phyloP scores from a whole-genome alignment of 2,797 vertebrate species.

The Botia kubotai region DNA sequence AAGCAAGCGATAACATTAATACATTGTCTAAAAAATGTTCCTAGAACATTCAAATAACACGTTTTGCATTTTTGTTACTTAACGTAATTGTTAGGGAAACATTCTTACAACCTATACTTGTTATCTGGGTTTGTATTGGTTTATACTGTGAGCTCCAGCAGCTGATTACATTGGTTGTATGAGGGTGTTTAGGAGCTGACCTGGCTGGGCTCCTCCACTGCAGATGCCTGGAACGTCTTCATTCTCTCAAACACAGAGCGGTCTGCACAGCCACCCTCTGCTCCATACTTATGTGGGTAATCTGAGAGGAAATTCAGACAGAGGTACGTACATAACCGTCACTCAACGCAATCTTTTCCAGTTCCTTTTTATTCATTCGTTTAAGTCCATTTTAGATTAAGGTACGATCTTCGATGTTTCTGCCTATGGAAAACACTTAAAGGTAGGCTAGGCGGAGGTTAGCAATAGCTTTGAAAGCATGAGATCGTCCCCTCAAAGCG shows the following conservation, averaged over 20 bases:
- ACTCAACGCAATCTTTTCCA: background rate
- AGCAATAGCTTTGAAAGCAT: no score
- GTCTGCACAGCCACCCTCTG: conserved; percentile 94
- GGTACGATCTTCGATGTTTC: no score
- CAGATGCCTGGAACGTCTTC: conserved; percentile 89
- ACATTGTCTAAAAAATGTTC: no score
- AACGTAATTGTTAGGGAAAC: no score
- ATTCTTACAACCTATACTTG: no score
- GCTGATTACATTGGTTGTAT: background rate
- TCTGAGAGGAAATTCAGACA: conserved; percentile 71
- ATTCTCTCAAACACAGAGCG: conserved; percentile 93
- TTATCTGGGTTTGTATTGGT: background rate
- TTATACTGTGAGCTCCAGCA: background rate
- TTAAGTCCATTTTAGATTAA: background rate
- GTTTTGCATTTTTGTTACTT: no score
- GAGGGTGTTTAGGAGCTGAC: conserved; percentile 70
- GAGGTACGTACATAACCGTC: background rate
- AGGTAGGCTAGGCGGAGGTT: no score
- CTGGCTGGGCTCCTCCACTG: conserved; percentile 76
- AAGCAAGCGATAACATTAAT: no score
- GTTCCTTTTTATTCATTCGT: background rate
- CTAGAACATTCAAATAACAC: no score
- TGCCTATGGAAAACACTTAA: no score
- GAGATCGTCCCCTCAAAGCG: no score
- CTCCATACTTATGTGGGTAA: conserved; percentile 96